A percentile compares a stretch with the other conserved stretches of the same genome.
phyloP scores from a whole-genome alignment of 1,140 invertebrate species.

The Adelges cooleyi region DNA sequence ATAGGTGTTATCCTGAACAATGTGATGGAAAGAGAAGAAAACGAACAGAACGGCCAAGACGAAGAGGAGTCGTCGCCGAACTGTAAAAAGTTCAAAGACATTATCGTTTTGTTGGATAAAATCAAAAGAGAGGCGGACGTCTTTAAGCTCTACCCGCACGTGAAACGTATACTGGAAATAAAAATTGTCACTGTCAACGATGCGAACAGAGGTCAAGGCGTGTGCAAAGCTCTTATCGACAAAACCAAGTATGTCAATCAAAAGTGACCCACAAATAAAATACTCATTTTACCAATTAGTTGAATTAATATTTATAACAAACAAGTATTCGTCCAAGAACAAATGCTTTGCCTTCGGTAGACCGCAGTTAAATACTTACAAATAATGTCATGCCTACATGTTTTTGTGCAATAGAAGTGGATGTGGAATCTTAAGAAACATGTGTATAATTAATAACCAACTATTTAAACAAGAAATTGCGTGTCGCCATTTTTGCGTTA shows the following conservation, averaged over 20 bases:
- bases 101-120: conserved; percentile 47
- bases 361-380: too few species aligned
- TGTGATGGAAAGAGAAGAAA: conserved; percentile 31
- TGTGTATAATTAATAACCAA: too few species aligned
- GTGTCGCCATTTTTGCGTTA: too few species aligned
- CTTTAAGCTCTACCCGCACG: conserved; percentile 44
- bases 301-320: too few species aligned
- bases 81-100: conserved; percentile 40
- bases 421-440: too few species aligned
- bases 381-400: too few species aligned
- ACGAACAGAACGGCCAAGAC: conserved; percentile 17
- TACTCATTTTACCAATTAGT: too few species aligned
- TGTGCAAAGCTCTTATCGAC: conserved; percentile 50
- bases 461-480: too few species aligned
- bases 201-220: conserved; percentile 50
- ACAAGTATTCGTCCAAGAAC: too few species aligned
- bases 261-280: not conserved
- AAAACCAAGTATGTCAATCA: conserved; percentile 44
- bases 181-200: conserved; percentile 54
- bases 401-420: too few species aligned
- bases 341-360: too few species aligned
- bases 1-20: conserved; percentile 47
- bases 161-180: conserved; percentile 47
- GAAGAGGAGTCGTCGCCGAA: conserved; percentile 21
- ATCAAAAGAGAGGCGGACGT: conserved; percentile 46